Percentiles rank a stretch among this genome's conserved stretches.
Conservation (phyloP, 1,140 invertebrate genomes). For the Idris sp. region DNA sequence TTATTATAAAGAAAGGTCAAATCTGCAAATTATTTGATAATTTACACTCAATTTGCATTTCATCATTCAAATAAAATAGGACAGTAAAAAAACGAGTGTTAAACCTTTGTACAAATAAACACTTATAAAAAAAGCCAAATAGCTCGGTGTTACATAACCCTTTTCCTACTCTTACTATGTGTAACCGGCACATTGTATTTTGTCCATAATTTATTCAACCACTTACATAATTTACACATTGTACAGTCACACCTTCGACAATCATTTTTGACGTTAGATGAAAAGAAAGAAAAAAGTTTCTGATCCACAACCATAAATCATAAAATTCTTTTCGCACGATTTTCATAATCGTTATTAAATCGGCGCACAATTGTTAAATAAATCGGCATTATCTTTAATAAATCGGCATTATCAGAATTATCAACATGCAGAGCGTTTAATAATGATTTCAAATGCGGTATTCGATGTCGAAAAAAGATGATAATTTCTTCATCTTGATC, state of each 20-base stretch:
- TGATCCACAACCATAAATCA: slow-evolving; percentile 7
- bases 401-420: no score
- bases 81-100: not conserved
- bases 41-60: no score
- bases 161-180: slow-evolving; percentile 8
- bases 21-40: no score
- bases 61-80: not conserved
- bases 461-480: slow-evolving; percentile 57
- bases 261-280: slow-evolving; percentile 12
- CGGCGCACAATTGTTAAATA: slow-evolving; percentile 1
- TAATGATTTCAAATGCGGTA: slow-evolving; percentile 59
- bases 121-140: slow-evolving; percentile 19
- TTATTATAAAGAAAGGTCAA: no score
- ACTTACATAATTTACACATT: slow-evolving; percentile 43
- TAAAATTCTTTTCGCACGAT: slow-evolving; percentile 2
- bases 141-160: slow-evolving; percentile 25
- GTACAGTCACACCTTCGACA: slow-evolving; percentile 25
- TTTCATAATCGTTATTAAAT: not conserved
- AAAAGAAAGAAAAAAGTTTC: slow-evolving; percentile 15
- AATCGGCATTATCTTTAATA: no score
- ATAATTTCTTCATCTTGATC: slow-evolving; percentile 65
- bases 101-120: slow-evolving; percentile 5
- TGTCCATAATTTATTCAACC: slow-evolving; percentile 15
- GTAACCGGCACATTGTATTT: slow-evolving; percentile 13
- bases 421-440: slow-evolving; percentile 30